Evolutionary conservation across 2,797 vertebrate genomes (phyloP).

Genomic region (Danio jaintianensis): DNA sequence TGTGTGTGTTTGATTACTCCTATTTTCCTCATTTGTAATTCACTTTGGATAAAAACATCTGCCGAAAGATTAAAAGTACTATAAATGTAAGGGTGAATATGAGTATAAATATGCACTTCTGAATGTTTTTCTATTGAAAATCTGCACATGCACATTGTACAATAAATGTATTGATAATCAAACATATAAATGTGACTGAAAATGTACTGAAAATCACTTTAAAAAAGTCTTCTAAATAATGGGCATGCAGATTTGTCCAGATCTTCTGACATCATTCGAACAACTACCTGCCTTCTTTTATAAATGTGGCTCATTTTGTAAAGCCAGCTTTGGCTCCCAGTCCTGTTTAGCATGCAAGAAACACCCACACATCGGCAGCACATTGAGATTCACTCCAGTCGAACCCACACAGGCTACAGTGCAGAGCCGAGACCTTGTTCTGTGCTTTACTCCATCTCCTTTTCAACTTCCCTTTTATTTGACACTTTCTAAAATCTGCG

Average conservation of each 20-base stretch:
- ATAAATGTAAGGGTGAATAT: no score
- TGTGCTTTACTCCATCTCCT: conserved; percentile 1
- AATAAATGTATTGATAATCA: no score
- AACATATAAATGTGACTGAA: no score
- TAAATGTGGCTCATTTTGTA: conserved; percentile 15
- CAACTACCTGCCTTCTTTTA: conserved; percentile 7
- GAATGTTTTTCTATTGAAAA: no score
- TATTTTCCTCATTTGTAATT: no score
- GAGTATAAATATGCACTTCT: no score
- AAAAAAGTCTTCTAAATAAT: not conserved
- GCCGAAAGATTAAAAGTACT: no score
- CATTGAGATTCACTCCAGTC: conserved; percentile 36
- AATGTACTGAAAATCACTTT: not conserved
- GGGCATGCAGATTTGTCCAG: not conserved
- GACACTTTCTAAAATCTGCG: not conserved
- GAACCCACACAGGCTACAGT: conserved; percentile 23
- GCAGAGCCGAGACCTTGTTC: conserved; percentile 6
- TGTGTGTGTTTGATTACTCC: no score
- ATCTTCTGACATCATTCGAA: conserved; percentile 17
- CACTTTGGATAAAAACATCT: no score
- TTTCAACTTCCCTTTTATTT: not conserved
- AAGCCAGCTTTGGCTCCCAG: conserved; percentile 24
- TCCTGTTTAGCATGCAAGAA: conserved; percentile 31
- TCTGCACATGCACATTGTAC: no score
- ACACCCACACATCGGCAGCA: conserved; percentile 24